Evolutionary conservation across 2,797 vertebrate species (phyloP).

Genomic region (Fundulus diaphanus): DNA sequence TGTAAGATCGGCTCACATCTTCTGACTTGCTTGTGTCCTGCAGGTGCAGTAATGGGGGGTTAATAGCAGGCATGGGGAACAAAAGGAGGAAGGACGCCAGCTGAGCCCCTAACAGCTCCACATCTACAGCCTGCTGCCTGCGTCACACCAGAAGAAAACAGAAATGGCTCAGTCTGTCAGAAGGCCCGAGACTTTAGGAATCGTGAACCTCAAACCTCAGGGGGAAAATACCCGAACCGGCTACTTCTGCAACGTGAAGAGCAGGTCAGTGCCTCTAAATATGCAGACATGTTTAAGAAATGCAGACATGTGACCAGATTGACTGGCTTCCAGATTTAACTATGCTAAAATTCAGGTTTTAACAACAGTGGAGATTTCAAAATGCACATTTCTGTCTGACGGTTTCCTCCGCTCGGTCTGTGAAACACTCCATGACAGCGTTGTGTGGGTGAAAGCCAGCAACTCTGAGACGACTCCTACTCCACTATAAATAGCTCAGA

Average conservation of each 20-base stretch:
- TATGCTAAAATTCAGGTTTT: constrained; percentile 31
- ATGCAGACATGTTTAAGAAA: constrained; percentile 35
- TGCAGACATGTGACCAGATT: constrained; percentile 8
- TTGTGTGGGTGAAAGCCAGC: constrained; percentile 45
- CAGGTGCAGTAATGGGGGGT: constrained; percentile 58
- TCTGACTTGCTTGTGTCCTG: constrained; percentile 27
- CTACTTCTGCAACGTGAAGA: constrained; percentile 84
- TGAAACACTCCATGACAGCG: constrained; percentile 18
- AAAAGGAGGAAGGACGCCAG: constrained; percentile 71
- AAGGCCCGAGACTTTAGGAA: constrained; percentile 40
- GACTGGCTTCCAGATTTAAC: constrained; percentile 25
- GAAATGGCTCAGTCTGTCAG: constrained; percentile 71
- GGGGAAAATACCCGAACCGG: constrained; percentile 73
- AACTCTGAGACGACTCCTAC: constrained; percentile 51
- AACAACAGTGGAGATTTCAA: not conserved
- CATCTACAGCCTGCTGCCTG: constrained; percentile 22
- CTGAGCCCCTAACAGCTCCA: constrained; percentile 51
- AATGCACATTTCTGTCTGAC: constrained; percentile 13
- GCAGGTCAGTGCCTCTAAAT: constrained; percentile 72
- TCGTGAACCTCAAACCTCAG: constrained; percentile 72
- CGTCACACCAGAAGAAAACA: constrained; percentile 28
- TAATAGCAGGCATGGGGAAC: constrained; percentile 61
- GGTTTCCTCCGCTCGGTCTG: constrained; percentile 4
- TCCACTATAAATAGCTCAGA: constrained; percentile 63
- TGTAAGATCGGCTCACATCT: constrained; percentile 32